Evolutionary conservation across 92 coral and sea anemone genomes (phyloP).

Genomic region (Palythoa grandiflora): DNA sequence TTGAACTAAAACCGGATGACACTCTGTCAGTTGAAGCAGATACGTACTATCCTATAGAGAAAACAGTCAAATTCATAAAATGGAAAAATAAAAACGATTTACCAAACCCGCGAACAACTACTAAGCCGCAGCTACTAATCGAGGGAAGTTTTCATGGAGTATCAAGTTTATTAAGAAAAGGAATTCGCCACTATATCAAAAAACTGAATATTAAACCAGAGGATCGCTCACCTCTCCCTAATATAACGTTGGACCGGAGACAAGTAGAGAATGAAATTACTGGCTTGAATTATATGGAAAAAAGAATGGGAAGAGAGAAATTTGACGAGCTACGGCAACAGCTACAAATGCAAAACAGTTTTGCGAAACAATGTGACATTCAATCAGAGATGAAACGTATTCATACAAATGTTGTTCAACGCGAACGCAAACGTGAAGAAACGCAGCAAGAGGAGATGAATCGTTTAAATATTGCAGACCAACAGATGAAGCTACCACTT

Average conservation of each 20-base stretch:
- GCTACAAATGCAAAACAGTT: conserved; percentile 6
- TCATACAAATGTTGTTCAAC: conserved; percentile 2
- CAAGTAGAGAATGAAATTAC: conserved; percentile 8
- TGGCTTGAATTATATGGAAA: neutral
- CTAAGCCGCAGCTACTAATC: neutral
- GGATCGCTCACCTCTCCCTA: neutral
- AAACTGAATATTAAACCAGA: conserved; percentile 5
- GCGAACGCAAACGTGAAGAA: neutral
- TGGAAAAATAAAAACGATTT: neutral
- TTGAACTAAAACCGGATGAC: conserved; percentile 16
- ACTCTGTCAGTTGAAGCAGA: neutral
- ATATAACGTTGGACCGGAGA: neutral
- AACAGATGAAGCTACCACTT: conserved; percentile 11
- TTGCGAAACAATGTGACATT: conserved; percentile 23
- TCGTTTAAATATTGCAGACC: neutral
- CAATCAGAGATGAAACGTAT: conserved; percentile 13
- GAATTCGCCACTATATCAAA: neutral
- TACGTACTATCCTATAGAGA: neutral
- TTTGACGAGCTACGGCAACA: conserved; percentile 11
- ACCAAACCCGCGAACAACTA: neutral
- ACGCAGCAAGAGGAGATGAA: neutral
- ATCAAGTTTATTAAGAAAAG: neutral
- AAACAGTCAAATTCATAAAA: neutral
- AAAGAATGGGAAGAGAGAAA: neutral
- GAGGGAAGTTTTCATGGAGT: conserved; percentile 20